phyloP scores from a whole-genome alignment of 2,113 vertebrate genomes.

The Centrocercus urophasianus region DNA sequence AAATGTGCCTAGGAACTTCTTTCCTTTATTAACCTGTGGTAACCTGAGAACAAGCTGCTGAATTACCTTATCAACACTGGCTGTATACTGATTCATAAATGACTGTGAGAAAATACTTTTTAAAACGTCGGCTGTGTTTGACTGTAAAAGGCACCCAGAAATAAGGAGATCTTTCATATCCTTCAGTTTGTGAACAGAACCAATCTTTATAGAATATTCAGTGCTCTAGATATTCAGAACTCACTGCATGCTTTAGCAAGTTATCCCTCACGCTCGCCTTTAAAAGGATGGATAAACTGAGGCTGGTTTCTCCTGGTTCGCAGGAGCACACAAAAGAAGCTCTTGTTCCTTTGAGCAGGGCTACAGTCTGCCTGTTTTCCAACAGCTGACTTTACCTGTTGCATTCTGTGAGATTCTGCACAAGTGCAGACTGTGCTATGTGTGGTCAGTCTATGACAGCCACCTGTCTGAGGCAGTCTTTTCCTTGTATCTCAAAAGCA shows the following conservation, averaged over 20 bases:
- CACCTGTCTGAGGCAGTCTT: not conserved
- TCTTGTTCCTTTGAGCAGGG: not conserved
- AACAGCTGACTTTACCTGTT: not conserved
- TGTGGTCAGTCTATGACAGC: not conserved
- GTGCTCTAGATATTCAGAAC: not conserved
- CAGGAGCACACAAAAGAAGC: not conserved
- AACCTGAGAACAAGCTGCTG: not conserved
- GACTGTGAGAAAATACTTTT: not conserved
- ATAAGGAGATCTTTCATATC: not conserved
- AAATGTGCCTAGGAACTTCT: not conserved
- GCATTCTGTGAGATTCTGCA: not conserved
- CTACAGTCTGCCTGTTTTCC: not conserved
- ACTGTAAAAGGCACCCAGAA: not conserved
- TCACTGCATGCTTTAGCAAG: not conserved
- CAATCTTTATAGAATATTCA: not conserved
- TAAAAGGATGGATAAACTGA: not conserved
- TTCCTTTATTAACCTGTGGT: not conserved
- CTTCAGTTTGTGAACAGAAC: not conserved
- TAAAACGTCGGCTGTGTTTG: not conserved
- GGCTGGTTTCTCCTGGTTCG: not conserved
- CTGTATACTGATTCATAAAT: not conserved
- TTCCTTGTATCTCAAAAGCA: not conserved
- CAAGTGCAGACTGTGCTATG: not conserved
- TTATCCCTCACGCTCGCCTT: not conserved
- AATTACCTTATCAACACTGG: conserved; percentile 18